phyloP scores from a whole-genome alignment of 2,888 invertebrate genomes.

The Junonia oenone region DNA sequence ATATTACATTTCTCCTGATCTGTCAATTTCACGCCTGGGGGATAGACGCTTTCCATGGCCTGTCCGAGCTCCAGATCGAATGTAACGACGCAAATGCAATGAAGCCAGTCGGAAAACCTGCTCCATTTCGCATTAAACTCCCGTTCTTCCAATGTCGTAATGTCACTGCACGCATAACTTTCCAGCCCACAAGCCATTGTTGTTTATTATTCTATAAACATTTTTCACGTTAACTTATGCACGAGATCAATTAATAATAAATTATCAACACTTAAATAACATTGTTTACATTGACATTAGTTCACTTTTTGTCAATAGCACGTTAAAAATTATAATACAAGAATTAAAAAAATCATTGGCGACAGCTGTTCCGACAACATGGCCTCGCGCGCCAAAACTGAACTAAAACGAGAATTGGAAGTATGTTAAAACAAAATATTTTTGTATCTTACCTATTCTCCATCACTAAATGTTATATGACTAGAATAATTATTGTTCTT shows the following conservation, averaged over 20 bases:
- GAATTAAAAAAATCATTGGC: constrained; percentile 36
- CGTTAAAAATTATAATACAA: constrained; percentile 31
- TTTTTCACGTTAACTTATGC: constrained; percentile 36
- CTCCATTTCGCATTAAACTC: constrained; percentile 81
- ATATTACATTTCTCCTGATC: constrained; percentile 95
- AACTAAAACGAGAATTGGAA: constrained; percentile 33
- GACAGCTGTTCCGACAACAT: constrained; percentile 73
- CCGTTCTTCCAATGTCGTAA: constrained; percentile 55
- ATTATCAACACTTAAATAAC: constrained; percentile 21
- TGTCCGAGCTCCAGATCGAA: constrained; percentile 99
- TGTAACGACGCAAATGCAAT: constrained; percentile 98
- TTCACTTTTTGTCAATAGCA: constrained; percentile 39
- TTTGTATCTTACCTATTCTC: constrained; percentile 48
- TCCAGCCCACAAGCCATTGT: constrained; percentile 66
- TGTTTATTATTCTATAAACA: constrained; percentile 36
- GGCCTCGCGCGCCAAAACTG: constrained; percentile 73
- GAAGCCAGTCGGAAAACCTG: constrained; percentile 94
- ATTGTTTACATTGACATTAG: constrained; percentile 44
- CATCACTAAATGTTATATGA: constrained; percentile 35
- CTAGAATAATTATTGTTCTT: neutral
- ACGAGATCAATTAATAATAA: constrained; percentile 21
- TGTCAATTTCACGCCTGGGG: constrained; percentile 85
- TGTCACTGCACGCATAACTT: constrained; percentile 55
- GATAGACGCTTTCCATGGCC: constrained; percentile 96
- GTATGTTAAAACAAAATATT: neutral